Evolutionary conservation across 2,113 vertebrate genomes (phyloP).

Genomic region (Eclectus roratus): DNA sequence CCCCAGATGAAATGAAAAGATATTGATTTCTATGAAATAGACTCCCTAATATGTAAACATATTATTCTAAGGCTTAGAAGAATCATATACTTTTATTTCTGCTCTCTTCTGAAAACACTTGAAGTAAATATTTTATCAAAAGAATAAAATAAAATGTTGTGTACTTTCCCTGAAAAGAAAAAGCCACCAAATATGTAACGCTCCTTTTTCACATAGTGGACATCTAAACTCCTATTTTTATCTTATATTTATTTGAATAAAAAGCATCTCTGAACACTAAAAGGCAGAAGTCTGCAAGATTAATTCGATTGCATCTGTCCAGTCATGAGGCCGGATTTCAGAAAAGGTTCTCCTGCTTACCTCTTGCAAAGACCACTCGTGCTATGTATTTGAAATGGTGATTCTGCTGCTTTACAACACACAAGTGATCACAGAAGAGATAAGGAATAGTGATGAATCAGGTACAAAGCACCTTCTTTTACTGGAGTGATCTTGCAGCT

Average conservation of each 20-base stretch:
- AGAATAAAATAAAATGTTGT: background rate
- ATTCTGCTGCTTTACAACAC: background rate
- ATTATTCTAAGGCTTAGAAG: constrained; percentile 26
- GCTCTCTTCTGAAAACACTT: constrained; percentile 1
- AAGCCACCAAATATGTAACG: background rate
- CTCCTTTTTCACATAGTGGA: background rate
- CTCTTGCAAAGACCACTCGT: background rate
- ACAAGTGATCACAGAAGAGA: background rate
- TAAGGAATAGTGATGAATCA: background rate
- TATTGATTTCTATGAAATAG: constrained; percentile 67
- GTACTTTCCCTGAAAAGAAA: background rate
- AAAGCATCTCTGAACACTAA: background rate
- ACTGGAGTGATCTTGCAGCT: background rate
- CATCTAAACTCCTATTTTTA: background rate
- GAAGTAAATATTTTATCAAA: constrained; percentile 1
- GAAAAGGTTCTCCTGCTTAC: background rate
- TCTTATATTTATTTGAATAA: background rate
- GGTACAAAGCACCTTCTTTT: background rate
- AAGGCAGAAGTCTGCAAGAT: background rate
- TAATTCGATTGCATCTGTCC: background rate
- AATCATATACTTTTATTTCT: constrained; percentile 29
- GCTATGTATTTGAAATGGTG: background rate
- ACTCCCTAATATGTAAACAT: constrained; percentile 37
- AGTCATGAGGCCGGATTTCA: background rate
- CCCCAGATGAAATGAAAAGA: constrained; percentile 50